Base-by-base conservation (phyloP, 2,113 vertebrate genomes). In the Chloropsis hardwickii region DNA sequence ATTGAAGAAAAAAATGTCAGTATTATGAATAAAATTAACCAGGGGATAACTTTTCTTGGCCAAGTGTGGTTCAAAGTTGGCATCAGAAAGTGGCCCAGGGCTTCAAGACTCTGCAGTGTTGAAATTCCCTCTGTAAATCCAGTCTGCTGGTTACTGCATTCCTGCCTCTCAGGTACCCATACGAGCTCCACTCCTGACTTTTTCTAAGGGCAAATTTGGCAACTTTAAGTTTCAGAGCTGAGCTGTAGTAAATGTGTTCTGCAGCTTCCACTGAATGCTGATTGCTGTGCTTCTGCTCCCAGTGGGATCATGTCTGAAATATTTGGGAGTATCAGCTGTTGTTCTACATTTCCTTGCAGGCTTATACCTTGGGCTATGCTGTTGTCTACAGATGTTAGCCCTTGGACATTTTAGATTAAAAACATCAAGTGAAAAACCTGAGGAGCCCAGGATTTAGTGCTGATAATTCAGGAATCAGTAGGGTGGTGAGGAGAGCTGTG, bases 371-470 rank as follows among this genome's bases (percentile, higher is more conserved):
- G 81, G 74, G 50, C 87, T 85, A 11, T 89, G 57, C 79, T 95
- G 28, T 90, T 90, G 45, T 90, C 84, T 91, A 35, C 84, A 91
- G 70, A 65, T 82, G 78, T 88, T 81, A 88, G 84, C 87, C 81
- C 53, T 94, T 85, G 85, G 91, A 91, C 33, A 70, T n/a, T 37
- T 82, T 79, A 48, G 57, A 65, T 92, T 39, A 72, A 87, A 92
- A 88, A 29, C 53, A 82, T 40, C 57, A 60, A 74, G 35, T 58
- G 87, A 35, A 78, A 67, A 78, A 53, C 33, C 15, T 29, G 51
- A 78, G 61, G 24, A 87, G n/a, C 48, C 84, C 9, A 29, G 58
- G 65, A 73, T 67, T 61, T 60, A 51, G 37, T 86, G 44, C 47
- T 86, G 67, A 15, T 78, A 56, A 64, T 58, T 81, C 23, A 62